Conservation (phyloP, 2,888 invertebrate genomes). For the Thera britannica region DNA sequence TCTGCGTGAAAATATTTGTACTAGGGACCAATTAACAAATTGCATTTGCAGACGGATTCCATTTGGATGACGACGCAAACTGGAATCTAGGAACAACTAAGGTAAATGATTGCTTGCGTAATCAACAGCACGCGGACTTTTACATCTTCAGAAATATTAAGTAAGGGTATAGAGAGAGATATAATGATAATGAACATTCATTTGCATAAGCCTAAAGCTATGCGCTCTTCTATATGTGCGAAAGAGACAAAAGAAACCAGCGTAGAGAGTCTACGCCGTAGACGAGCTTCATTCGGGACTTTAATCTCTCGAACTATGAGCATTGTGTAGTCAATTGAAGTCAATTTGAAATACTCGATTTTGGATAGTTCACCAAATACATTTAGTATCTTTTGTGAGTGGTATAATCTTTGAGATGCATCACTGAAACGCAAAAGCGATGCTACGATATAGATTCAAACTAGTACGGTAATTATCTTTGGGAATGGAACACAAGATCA, state of each 20-base stretch:
- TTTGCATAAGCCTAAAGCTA: conserved; percentile 1
- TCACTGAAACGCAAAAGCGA: no score
- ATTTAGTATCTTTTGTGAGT: no score
- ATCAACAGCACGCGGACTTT: conserved; percentile 11
- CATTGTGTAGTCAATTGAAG: no score
- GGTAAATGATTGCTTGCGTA: conserved; percentile 20
- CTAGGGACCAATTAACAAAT: conserved; percentile 1
- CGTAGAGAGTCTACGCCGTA: conserved; percentile 7
- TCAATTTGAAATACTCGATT: neutral
- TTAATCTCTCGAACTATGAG: neutral
- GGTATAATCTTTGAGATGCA: no score
- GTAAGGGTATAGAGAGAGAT: conserved; percentile 10
- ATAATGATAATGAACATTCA: conserved; percentile 8
- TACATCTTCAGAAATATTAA: conserved; percentile 11
- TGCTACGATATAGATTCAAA: no score
- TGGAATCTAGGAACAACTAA: conserved; percentile 22
- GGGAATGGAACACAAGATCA: no score
- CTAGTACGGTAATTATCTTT: no score
- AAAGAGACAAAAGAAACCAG: conserved; percentile 1
- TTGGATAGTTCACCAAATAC: neutral
- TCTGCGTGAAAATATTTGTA: neutral
- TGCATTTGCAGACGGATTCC: conserved; percentile 12
- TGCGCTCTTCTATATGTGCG: neutral
- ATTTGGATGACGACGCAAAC: conserved; percentile 14
- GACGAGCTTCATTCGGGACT: neutral